Percentiles rank a stretch among this genome's conserved stretches.
phyloP scores from a whole-genome alignment of 2,113 vertebrate genomes.

The Lophura nycthemera region DNA sequence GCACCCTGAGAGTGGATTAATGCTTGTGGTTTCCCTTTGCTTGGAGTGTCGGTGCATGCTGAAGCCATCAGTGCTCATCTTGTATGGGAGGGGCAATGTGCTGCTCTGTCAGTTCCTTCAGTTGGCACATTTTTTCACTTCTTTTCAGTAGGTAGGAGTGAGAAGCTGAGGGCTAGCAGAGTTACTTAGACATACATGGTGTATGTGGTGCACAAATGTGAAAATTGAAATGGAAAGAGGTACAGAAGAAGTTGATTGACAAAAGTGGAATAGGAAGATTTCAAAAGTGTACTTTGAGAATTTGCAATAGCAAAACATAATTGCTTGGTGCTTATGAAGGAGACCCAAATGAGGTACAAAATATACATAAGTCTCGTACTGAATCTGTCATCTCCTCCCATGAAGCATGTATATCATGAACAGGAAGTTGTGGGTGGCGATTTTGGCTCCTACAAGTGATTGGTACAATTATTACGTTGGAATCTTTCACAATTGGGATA shows the following conservation, averaged over 20 bases:
- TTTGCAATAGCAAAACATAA: background rate
- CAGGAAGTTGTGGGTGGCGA: background rate
- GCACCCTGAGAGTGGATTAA: background rate
- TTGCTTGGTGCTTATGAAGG: background rate
- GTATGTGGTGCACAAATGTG: background rate
- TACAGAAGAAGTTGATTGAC: conserved; percentile 17
- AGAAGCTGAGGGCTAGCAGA: conserved; percentile 61
- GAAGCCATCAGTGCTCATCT: background rate
- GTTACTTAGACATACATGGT: background rate
- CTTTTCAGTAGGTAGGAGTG: conserved; percentile 54
- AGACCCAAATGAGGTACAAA: background rate
- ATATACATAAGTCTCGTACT: fast-evolving
- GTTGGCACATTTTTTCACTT: conserved; percentile 44
- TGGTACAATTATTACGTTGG: background rate
- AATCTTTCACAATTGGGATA: background rate
- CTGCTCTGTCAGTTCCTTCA: conserved; percentile 38
- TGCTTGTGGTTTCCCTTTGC: background rate
- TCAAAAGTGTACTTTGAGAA: background rate
- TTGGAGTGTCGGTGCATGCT: background rate
- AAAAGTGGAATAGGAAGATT: background rate
- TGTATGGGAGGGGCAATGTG: background rate
- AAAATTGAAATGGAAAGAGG: background rate
- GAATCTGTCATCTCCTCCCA: background rate
- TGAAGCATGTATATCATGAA: background rate
- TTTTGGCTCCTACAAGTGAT: background rate